Percentiles rank a stretch among this genome's conserved stretches.
phyloP scores from a whole-genome alignment of 2,888 invertebrate species.

The Crematogaster levior region DNA sequence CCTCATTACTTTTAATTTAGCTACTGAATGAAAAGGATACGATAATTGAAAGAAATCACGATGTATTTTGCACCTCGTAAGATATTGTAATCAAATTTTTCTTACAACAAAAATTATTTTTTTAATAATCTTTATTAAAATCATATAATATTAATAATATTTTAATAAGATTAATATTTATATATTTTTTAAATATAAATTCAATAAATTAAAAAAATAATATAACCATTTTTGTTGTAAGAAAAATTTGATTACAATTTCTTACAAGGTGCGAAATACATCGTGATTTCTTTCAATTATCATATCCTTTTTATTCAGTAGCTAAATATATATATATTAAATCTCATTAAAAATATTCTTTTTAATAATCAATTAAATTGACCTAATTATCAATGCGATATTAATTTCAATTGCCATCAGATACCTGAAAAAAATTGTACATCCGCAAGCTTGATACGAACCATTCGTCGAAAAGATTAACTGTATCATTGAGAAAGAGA shows the following conservation, averaged over 20 bases:
- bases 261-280: background rate
- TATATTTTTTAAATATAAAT: too few species aligned
- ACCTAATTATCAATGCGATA: background rate
- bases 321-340: too few species aligned
- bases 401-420: background rate
- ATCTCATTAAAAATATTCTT: background rate
- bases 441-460: background rate
- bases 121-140: too few species aligned
- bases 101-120: background rate
- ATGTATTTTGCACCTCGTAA: background rate
- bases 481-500: slow-evolving; percentile 61
- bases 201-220: background rate
- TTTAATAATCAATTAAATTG: background rate
- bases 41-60: background rate
- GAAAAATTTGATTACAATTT: background rate
- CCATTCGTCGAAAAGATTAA: slow-evolving; percentile 55
- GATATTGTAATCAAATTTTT: background rate
- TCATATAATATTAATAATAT: too few species aligned
- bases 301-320: background rate
- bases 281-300: background rate
- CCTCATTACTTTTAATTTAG: slow-evolving; percentile 9
- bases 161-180: too few species aligned
- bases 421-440: slow-evolving; percentile 42
- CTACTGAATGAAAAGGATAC: background rate
- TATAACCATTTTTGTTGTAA: background rate